Evolutionary conservation across 1,140 invertebrate genomes (phyloP), one percentile per base, ranked within the genome.

Genomic region (Diprion similis): DNA sequence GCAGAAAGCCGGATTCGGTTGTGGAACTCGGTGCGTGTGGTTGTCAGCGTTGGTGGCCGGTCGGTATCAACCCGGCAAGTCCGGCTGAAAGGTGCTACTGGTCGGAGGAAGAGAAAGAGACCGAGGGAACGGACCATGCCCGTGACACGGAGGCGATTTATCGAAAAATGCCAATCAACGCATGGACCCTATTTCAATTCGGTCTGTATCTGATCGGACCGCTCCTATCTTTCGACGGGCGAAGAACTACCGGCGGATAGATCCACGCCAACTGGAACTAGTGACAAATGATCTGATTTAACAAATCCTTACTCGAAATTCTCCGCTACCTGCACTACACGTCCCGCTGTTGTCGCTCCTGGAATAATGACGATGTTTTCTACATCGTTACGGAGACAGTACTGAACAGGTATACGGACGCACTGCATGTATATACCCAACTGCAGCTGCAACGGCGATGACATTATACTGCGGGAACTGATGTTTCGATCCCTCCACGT

Each of bases 281-380:
- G 76, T 78, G 80, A 81, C 78, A 81, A 81, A 81, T 79, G 80
- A 81, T 80, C 76, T 74, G 78, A 71, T 74, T 76, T 78, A 79
- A 78, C 74, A 71, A 79, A 80, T 80, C 73, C 37, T 73, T 76
- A 73, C 68, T 76, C 66, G 73, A 71, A 70, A 70, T 68, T 19
- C 18, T 0, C 1, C 8, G 59, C 17, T 64, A 64, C 59, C 59
- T 64, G 13, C 24, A 37, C 24, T 37, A 15, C 3, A 3, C 59
- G 17, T 15, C 59, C 17, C 1, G 13, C 17, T 10, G 51, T 79
- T 79, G 76, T 79, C 73, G 71, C 67, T 66, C 1, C 24, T 6
- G 24, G 24, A 37, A 37, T 37, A 37, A 37, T 37, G 24, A 37
- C 24, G 24, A 37, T 37, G 24, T 37, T 37, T 37, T 37, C 24